These are phyloP conservation scores for Halcyon badia DNA, from an alignment of 2,797 vertebrate genomes.

Conservation along the genomic window DNA sequence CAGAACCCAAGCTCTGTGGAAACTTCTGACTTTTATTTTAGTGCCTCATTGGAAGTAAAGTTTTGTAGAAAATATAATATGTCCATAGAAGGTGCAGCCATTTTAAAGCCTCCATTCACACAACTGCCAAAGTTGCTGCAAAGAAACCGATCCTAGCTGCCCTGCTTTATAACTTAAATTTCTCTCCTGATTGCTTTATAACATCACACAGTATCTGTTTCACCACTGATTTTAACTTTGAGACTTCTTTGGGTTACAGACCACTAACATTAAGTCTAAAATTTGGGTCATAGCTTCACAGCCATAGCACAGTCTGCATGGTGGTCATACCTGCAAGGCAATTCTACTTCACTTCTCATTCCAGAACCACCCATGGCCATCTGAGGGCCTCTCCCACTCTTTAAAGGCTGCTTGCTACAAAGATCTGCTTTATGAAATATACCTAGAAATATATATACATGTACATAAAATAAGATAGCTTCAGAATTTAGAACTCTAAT, in stretches of 20 bases:
- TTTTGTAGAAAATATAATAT: background rate
- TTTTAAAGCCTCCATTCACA: background rate
- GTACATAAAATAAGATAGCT: background rate
- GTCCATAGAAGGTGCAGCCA: background rate
- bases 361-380: background rate
- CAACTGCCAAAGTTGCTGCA: background rate
- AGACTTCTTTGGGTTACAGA: background rate
- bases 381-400: background rate
- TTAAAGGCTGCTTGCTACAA: background rate
- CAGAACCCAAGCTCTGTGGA: background rate
- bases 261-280: background rate
- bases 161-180: background rate
- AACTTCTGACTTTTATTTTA: background rate
- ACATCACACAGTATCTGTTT: background rate
- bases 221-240: background rate
- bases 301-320: background rate
- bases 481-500: constrained; percentile 4
- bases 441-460: background rate
- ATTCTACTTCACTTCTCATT: background rate
- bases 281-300: background rate
- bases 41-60: background rate
- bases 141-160: background rate
- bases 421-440: background rate
- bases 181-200: background rate
- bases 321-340: background rate